Conservation (phyloP, 2,797 vertebrate genomes). For the Saguinus oedipus region DNA sequence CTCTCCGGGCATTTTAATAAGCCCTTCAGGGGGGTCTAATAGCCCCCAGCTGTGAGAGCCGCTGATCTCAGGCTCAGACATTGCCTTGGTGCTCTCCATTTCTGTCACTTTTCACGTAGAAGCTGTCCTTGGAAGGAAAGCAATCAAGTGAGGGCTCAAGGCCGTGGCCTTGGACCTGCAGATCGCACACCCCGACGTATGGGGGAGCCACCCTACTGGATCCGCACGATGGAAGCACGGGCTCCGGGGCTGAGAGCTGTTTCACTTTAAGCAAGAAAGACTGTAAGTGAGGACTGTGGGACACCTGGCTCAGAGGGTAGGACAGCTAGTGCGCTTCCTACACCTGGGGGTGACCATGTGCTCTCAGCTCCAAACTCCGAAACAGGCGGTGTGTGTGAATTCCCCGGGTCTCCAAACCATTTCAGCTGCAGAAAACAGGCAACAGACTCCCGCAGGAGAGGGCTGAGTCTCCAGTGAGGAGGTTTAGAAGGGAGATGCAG, state of each 20-base stretch:
- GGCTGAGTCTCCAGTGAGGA: fast-evolving
- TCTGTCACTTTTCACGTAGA: fast-evolving
- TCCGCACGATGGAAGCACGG: fast-evolving
- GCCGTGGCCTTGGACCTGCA: background rate
- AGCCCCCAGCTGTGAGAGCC: background rate
- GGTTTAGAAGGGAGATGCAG: background rate
- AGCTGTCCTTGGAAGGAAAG: background rate
- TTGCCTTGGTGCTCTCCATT: fast-evolving
- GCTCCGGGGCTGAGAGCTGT: background rate
- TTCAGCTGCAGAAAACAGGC: background rate
- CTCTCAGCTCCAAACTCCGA: background rate
- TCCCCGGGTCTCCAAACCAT: background rate
- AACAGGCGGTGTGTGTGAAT: fast-evolving
- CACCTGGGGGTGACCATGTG: background rate
- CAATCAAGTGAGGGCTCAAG: background rate
- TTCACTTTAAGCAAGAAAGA: too few relatives aligned
- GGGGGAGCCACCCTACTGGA: too few relatives aligned
- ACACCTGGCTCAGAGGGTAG: too few relatives aligned
- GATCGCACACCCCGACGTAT: background rate
- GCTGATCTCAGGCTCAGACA: fast-evolving
- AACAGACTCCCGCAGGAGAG: fast-evolving
- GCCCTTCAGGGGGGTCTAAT: too few relatives aligned
- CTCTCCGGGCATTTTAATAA: fast-evolving
- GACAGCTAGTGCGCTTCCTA: fast-evolving
- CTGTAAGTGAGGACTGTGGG: background rate